A percentile compares a stretch with the other conserved stretches of the same genome.
phyloP scores from a whole-genome alignment of 1,140 invertebrate species.

The Pseudomyrmex dendroicus region DNA sequence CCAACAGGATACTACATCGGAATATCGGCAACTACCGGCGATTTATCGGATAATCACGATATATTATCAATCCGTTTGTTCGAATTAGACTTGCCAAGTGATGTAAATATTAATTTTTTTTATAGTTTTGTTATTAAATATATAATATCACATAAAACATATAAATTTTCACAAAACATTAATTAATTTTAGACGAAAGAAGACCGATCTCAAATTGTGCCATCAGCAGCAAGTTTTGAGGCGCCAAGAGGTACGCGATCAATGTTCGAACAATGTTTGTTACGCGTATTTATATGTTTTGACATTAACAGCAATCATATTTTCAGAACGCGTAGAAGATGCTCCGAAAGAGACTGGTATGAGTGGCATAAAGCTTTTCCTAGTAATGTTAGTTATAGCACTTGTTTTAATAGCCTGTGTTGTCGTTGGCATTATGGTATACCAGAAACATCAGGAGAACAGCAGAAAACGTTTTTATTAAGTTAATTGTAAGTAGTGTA shows the following conservation, averaged over 20 bases:
- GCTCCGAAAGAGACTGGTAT: constrained; percentile 90
- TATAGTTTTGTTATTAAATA: background rate
- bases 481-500: background rate
- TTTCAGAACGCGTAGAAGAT: constrained; percentile 94
- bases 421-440: constrained; percentile 95
- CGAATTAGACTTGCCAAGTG: constrained; percentile 92
- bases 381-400: constrained; percentile 92
- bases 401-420: constrained; percentile 91
- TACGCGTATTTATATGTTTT: background rate
- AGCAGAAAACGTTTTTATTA: constrained; percentile 96
- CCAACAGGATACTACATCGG: constrained; percentile 99
- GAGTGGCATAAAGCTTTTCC: constrained; percentile 95
- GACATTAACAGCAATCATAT: constrained; percentile 43
- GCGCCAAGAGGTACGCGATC: constrained; percentile 88
- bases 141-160: background rate
- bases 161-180: background rate
- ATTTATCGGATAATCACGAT: constrained; percentile 98
- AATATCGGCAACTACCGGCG: constrained; percentile 97
- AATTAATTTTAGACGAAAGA: constrained; percentile 87
- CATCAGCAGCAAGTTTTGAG: constrained; percentile 93
- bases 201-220: constrained; percentile 91
- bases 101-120: constrained; percentile 85
- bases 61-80: constrained; percentile 96
- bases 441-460: constrained; percentile 95
- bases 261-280: background rate